A percentile compares a stretch with the other conserved stretches of the same genome.
Conservation (phyloP, 2,797 vertebrate genomes). For the Philypnodon macrostomus region DNA sequence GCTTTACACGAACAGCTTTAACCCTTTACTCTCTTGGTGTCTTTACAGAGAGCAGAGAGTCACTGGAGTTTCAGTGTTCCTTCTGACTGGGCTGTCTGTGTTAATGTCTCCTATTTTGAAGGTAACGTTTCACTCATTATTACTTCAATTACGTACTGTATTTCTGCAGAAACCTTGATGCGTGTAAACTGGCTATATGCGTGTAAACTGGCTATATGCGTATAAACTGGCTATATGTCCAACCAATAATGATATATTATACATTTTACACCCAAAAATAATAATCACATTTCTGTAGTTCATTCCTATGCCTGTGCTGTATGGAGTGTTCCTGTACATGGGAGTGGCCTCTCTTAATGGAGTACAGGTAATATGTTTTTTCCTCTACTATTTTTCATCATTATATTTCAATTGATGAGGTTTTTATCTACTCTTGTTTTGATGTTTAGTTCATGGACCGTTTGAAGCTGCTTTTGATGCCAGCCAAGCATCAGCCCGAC, state of each 20-base stretch:
- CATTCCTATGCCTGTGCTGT: conserved; percentile 97
- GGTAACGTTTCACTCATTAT: conserved; percentile 68
- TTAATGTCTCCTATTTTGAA: conserved; percentile 98
- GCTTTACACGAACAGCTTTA: conserved; percentile 3
- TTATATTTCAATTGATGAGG: background rate
- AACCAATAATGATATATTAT: no score
- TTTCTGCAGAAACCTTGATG: no score
- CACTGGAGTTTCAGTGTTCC: conserved; percentile 88
- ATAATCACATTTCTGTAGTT: conserved; percentile 72
- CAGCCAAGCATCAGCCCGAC: conserved; percentile 96
- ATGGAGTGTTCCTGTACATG: conserved; percentile 98
- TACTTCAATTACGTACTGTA: no score
- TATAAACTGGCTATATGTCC: no score
- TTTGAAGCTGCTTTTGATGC: conserved; percentile 94
- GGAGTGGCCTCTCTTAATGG: conserved; percentile 95
- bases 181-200: no score
- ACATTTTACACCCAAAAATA: no score
- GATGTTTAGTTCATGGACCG: conserved; percentile 92
- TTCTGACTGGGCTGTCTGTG: conserved; percentile 93
- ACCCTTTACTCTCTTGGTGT: conserved; percentile 8
- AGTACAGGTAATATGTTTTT: conserved; percentile 85
- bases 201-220: no score
- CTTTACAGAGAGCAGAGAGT: conserved; percentile 89
- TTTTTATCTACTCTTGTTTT: background rate
- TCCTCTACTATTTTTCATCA: background rate